phyloP scores from a whole-genome alignment of 2,888 invertebrate species.

The Euclidia mi region DNA sequence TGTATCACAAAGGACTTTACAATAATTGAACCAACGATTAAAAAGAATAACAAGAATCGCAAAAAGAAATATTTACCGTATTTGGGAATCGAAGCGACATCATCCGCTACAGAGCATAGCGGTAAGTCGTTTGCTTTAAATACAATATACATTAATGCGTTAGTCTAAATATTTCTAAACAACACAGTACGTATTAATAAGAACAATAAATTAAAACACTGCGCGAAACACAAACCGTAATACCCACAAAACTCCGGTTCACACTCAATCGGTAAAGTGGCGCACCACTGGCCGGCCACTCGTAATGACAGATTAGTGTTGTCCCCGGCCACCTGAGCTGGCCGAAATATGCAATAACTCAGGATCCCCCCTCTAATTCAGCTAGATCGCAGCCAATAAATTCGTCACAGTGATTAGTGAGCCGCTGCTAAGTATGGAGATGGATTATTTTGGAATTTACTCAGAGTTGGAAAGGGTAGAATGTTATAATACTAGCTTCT shows the following conservation, averaged over 20 bases:
- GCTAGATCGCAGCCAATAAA: conserved; percentile 83
- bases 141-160: no score
- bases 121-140: no score
- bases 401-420: conserved; percentile 85
- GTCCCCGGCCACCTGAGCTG: conserved; percentile 78
- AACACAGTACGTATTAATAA: no score
- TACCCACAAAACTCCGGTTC: conserved; percentile 25
- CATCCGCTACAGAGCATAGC: no score
- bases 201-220: not conserved
- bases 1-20: no score
- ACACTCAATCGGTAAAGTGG: conserved; percentile 78
- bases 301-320: conserved; percentile 84
- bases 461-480: not conserved
- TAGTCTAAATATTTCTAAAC: no score
- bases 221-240: not conserved
- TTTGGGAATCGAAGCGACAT: no score
- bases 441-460: conserved; percentile 17
- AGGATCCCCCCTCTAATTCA: conserved; percentile 74
- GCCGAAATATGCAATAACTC: conserved; percentile 81
- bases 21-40: no score
- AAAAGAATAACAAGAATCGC: no score
- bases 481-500: no score
- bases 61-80: no score
- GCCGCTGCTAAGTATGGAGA: conserved; percentile 47
- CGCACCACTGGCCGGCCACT: conserved; percentile 43